Percentiles rank a stretch among this genome's conserved stretches.
Conservation (phyloP, 2,797 vertebrate genomes). For the Hephaestus fuliginosus region DNA sequence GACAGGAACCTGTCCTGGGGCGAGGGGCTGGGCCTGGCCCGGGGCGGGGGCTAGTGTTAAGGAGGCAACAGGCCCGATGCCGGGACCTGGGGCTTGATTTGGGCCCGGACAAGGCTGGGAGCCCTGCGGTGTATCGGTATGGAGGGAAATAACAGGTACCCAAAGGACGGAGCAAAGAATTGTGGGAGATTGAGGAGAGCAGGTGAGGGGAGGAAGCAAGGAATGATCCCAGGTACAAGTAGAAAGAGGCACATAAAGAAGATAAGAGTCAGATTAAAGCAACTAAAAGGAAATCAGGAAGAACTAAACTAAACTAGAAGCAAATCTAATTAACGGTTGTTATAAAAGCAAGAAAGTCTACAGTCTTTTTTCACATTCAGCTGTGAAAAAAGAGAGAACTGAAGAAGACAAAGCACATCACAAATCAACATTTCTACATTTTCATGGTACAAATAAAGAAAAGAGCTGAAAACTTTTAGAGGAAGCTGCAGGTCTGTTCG, state of each 20-base stretch:
- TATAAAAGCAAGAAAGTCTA: background rate
- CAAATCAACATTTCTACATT: rapidly evolving
- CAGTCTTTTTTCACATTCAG: background rate
- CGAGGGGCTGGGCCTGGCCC: slow-evolving; percentile 71
- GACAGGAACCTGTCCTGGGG: slow-evolving; percentile 73
- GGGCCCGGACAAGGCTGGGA: slow-evolving; percentile 67
- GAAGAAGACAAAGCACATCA: background rate
- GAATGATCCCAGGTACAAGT: slow-evolving; percentile 51
- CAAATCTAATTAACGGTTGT: background rate
- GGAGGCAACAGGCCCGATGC: slow-evolving; percentile 43
- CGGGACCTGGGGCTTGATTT: slow-evolving; percentile 69
- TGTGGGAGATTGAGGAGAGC: slow-evolving; percentile 55
- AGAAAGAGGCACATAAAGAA: slow-evolving; percentile 46
- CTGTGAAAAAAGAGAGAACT: background rate
- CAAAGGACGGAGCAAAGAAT: slow-evolving; percentile 56
- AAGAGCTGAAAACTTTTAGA: background rate
- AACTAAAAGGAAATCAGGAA: slow-evolving; percentile 21
- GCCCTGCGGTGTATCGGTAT: slow-evolving; percentile 53
- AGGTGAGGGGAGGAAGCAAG: slow-evolving; percentile 54
- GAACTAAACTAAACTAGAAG: slow-evolving; percentile 6
- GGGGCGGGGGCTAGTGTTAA: slow-evolving; percentile 64
- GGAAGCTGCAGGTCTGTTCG: background rate
- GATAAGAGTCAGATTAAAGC: slow-evolving; percentile 62
- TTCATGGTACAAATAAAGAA: background rate
- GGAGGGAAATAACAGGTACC: slow-evolving; percentile 25